Percentiles rank a stretch among this genome's conserved stretches.
Conservation (phyloP, 2,113 vertebrate species). For the Odontesthes bonariensis region DNA sequence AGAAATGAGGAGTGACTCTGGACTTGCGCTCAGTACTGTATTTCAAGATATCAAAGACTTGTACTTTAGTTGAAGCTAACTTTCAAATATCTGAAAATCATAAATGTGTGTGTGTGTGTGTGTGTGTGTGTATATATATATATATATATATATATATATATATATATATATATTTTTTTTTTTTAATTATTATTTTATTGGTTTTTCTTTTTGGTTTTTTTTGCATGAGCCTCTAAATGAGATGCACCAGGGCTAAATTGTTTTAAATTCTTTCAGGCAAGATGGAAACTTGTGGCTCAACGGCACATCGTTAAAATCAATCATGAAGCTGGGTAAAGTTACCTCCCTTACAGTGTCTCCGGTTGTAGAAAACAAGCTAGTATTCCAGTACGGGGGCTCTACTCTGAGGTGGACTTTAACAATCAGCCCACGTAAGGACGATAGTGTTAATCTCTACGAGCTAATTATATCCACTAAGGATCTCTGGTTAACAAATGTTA, state of each 20-base stretch:
- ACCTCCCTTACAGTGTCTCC: conserved; percentile 64
- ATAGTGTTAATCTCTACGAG: background rate
- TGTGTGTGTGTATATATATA: too few relatives aligned
- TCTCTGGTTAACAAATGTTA: background rate
- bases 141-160: too few relatives aligned
- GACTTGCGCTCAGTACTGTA: too few relatives aligned
- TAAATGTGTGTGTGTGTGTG: too few relatives aligned
- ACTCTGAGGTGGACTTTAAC: conserved; percentile 58
- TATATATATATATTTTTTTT: too few relatives aligned
- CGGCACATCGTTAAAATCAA: conserved; percentile 39
- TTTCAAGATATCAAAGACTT: too few relatives aligned
- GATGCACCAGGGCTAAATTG: background rate
- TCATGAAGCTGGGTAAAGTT: conserved; percentile 45
- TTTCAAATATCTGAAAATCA: too few relatives aligned
- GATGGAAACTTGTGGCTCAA: conserved; percentile 67
- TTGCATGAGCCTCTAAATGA: background rate
- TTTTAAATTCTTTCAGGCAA: conserved; percentile 37
- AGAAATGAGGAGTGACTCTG: too few relatives aligned
- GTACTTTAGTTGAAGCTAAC: too few relatives aligned
- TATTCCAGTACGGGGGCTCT: conserved; percentile 31
- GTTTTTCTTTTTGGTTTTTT: too few relatives aligned
- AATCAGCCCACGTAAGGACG: conserved; percentile 60
- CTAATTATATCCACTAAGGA: background rate
- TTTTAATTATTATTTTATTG: too few relatives aligned
- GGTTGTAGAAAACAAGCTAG: conserved; percentile 60